phyloP scores from a whole-genome alignment of 2,888 invertebrate species.

The Tenthredo mesomela region DNA sequence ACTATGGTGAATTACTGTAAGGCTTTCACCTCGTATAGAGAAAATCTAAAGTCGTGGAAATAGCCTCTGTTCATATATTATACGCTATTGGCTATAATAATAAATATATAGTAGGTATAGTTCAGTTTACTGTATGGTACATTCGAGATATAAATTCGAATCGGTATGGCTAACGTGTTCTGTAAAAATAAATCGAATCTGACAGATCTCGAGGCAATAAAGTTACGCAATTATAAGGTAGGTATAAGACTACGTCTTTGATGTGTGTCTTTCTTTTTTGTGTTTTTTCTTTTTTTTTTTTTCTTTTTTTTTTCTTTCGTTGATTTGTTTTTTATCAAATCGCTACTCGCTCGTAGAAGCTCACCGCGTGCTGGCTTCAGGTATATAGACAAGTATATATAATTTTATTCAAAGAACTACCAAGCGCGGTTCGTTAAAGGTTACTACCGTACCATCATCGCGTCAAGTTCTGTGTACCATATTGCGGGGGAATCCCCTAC shows the following conservation, averaged over 20 bases:
- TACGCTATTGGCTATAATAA: background rate
- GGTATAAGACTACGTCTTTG: background rate
- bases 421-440: constrained; percentile 61
- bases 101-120: background rate
- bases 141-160: constrained; percentile 13
- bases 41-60: constrained; percentile 33
- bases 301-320: background rate
- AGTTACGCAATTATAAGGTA: constrained; percentile 40
- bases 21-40: constrained; percentile 38
- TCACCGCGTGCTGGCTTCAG: constrained; percentile 9
- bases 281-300: background rate
- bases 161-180: constrained; percentile 2
- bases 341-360: constrained; percentile 28
- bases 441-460: constrained; percentile 66
- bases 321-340: constrained; percentile 31
- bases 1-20: constrained; percentile 32
- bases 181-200: constrained; percentile 40
- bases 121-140: background rate
- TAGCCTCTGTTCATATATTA: constrained; percentile 13
- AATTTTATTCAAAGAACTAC: constrained; percentile 51
- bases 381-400: constrained; percentile 26
- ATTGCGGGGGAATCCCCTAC: constrained; percentile 64
- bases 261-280: background rate
- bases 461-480: constrained; percentile 56
- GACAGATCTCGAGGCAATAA: constrained; percentile 42